These are phyloP conservation scores for Neofelis nebulosa DNA, from an alignment of 2,113 vertebrate species.

Conservation along the genomic window DNA sequence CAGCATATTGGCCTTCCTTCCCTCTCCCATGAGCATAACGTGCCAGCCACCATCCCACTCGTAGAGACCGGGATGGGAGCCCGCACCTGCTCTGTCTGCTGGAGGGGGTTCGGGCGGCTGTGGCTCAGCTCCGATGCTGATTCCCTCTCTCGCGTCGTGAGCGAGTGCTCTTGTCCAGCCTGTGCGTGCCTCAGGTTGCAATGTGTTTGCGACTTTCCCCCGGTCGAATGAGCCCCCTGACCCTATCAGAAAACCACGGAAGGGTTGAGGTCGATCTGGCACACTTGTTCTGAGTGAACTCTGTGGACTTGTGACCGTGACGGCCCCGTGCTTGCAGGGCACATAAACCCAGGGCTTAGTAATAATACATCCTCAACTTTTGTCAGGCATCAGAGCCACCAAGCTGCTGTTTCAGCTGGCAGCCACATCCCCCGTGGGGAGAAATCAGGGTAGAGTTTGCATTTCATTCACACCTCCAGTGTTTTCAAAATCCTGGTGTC, in stretches of 20 bases:
- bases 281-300: neutral
- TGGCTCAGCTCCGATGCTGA: rapidly evolving
- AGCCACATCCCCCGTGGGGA: neutral
- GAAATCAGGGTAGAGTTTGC: constrained; percentile 40
- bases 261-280: neutral
- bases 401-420: neutral
- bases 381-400: neutral
- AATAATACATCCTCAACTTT: neutral
- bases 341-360: neutral
- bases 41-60: rapidly evolving
- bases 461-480: neutral
- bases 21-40: neutral
- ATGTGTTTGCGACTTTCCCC: neutral
- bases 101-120: neutral
- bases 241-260: neutral
- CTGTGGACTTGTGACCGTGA: neutral
- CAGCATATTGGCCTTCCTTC: neutral
- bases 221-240: neutral
- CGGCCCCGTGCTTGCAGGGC: neutral
- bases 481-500: neutral
- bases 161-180: neutral
- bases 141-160: rapidly evolving
- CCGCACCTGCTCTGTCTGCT: neutral
- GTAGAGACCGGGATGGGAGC: rapidly evolving
- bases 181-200: neutral